Evolutionary conservation across 2,888 invertebrate species (phyloP).

Genomic region (Oligia latruncula): DNA sequence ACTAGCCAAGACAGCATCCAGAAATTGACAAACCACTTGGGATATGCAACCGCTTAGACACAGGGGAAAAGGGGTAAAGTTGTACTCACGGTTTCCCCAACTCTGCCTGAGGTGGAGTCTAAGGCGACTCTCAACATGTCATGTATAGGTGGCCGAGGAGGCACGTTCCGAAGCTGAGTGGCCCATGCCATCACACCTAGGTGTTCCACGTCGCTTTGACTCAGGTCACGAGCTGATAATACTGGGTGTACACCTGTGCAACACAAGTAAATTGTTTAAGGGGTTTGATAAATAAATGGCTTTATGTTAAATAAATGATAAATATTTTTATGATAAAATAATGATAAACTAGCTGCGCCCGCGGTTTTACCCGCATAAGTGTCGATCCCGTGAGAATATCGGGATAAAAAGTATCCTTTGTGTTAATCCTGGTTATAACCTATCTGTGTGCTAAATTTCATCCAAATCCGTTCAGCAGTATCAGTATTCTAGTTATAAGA

Average conservation of each 20-base stretch:
- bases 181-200: constrained; percentile 99
- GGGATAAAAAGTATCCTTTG: no score
- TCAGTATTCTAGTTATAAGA: background rate
- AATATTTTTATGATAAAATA: background rate
- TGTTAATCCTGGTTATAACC: no score
- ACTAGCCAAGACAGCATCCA: background rate
- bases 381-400: no score
- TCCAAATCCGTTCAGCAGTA: no score
- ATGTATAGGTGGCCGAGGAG: constrained; percentile 95
- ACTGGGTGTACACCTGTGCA: constrained; percentile 95
- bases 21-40: background rate
- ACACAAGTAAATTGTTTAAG: background rate
- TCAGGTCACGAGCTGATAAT: constrained; percentile 97
- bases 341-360: no score
- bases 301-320: background rate
- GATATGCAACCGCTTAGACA: background rate
- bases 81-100: constrained; percentile 94
- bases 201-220: constrained; percentile 98
- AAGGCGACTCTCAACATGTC: constrained; percentile 95
- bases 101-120: constrained; percentile 95
- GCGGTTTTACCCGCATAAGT: no score
- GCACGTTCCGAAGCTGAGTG: constrained; percentile 97
- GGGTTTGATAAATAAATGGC: background rate
- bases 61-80: background rate
- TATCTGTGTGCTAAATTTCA: no score